Evolutionary conservation across 2,113 vertebrate genomes (phyloP).

Genomic region (Galeopterus variegatus): DNA sequence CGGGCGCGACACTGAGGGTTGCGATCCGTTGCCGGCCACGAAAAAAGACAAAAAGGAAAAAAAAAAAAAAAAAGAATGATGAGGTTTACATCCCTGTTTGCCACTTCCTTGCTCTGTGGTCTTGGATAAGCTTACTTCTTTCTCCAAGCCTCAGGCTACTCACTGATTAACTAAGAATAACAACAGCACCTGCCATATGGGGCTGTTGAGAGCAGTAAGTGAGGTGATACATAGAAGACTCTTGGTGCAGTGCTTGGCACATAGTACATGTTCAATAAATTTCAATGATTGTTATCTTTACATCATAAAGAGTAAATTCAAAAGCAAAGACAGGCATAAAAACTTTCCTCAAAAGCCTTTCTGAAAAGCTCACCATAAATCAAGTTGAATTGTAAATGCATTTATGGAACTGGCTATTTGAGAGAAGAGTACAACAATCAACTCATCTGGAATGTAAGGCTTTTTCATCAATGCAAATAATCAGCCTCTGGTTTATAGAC

Average conservation of each 20-base stretch:
- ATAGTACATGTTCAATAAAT: conserved; percentile 14
- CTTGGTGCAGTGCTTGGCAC: background rate
- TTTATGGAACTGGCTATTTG: background rate
- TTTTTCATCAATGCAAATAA: conserved; percentile 33
- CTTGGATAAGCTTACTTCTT: background rate
- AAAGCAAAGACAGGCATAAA: conserved; percentile 27
- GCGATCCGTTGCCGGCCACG: too few relatives aligned
- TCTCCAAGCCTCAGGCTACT: background rate
- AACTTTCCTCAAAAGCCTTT: conserved; percentile 25
- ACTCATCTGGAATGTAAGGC: background rate
- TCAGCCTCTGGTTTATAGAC: background rate
- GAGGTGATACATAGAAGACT: background rate
- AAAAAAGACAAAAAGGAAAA: too few relatives aligned
- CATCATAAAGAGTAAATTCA: background rate
- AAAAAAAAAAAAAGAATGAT: too few relatives aligned
- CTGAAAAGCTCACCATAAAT: conserved; percentile 25
- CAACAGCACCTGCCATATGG: background rate
- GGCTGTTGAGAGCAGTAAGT: background rate
- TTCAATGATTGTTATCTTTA: conserved; percentile 1
- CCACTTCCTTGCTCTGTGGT: background rate
- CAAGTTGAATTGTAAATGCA: conserved; percentile 22
- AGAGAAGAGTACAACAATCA: background rate
- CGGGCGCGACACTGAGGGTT: too few relatives aligned
- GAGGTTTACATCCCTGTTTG: background rate
- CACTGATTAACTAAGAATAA: background rate